Evolutionary conservation across 1,140 invertebrate genomes (phyloP).

Genomic region (Bombus confusus): DNA sequence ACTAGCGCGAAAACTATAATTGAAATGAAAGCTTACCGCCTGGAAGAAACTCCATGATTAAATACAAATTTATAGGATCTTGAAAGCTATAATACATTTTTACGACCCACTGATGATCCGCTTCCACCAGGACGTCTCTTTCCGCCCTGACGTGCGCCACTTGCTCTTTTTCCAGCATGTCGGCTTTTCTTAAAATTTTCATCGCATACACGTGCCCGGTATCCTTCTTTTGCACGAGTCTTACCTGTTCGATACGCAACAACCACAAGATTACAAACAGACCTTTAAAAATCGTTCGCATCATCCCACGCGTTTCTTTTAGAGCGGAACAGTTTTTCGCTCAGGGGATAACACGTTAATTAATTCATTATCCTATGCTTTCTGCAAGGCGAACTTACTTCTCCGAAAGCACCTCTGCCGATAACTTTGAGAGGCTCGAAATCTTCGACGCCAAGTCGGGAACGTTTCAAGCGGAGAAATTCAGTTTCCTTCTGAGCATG

Average conservation of each 20-base stretch:
- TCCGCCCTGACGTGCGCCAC: slow-evolving; percentile 99
- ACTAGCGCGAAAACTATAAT: no score
- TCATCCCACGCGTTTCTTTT: not conserved
- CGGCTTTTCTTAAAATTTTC: slow-evolving; percentile 99
- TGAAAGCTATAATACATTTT: slow-evolving; percentile 99
- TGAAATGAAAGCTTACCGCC: slow-evolving; percentile 86
- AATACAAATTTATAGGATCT: slow-evolving; percentile 98
- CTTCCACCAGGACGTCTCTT: slow-evolving; percentile 98
- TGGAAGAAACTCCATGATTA: slow-evolving; percentile 99
- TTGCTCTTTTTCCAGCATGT: slow-evolving; percentile 99
- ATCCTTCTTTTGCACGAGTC: slow-evolving; percentile 99
- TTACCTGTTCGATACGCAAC: slow-evolving; percentile 85
- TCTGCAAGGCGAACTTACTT: slow-evolving; percentile 83
- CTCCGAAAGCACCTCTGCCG: slow-evolving; percentile 98
- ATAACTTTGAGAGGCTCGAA: slow-evolving; percentile 99
- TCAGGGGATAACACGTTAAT: not conserved
- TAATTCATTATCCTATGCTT: accelerated
- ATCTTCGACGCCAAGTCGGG: slow-evolving; percentile 98
- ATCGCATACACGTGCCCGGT: slow-evolving; percentile 99
- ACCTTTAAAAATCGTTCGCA: not conserved
- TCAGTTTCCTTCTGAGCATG: slow-evolving; percentile 99
- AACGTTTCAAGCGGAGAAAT: slow-evolving; percentile 97
- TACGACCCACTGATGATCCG: slow-evolving; percentile 99
- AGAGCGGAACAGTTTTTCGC: not conserved
- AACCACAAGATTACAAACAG: not conserved